phyloP scores from a whole-genome alignment of 2,113 vertebrate species.

The Cyprinus carpio region DNA sequence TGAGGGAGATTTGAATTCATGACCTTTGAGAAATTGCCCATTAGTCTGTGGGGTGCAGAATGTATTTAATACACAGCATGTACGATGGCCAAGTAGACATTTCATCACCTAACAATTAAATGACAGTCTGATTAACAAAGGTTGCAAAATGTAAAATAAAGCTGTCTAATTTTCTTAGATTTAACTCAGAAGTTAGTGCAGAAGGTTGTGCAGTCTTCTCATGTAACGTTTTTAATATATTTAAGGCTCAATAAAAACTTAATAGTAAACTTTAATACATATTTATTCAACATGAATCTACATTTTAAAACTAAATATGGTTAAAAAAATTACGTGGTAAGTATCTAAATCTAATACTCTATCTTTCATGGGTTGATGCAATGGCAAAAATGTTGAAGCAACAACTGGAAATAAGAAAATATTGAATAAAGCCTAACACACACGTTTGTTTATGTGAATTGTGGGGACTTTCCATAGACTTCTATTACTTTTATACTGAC shows the following conservation, averaged over 20 bases:
- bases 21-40: constrained; percentile 19
- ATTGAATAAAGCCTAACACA: neutral
- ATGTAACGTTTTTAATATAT: neutral
- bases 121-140: neutral
- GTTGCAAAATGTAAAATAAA: constrained; percentile 1
- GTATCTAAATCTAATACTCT: neutral
- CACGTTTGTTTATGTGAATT: neutral
- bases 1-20: constrained; percentile 25
- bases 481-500: too few relatives aligned
- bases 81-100: neutral
- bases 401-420: neutral
- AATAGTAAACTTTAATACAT: neutral
- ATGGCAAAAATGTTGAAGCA: neutral
- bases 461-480: neutral
- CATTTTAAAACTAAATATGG: neutral
- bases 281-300: neutral
- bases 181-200: neutral
- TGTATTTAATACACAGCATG: neutral
- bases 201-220: neutral
- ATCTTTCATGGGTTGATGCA: neutral
- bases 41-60: constrained; percentile 25
- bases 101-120: neutral
- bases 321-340: neutral
- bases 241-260: neutral
- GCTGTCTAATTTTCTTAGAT: neutral